phyloP scores from a whole-genome alignment of 2,888 invertebrate species.

The Mythimna vitellina region DNA sequence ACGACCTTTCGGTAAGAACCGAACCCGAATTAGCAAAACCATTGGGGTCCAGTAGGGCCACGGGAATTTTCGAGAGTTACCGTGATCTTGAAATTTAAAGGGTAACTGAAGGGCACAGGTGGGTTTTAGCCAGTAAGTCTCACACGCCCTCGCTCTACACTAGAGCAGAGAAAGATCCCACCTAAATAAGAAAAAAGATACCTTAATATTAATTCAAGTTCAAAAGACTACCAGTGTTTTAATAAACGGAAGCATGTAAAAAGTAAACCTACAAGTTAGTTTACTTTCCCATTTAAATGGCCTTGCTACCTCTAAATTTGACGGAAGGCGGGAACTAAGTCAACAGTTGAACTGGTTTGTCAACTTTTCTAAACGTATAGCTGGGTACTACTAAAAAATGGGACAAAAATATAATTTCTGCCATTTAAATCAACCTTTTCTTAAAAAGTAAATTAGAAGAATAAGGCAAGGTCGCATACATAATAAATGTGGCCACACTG shows the following conservation, averaged over 20 bases:
- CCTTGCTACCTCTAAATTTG: slow-evolving; percentile 42
- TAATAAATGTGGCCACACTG: slow-evolving; percentile 3
- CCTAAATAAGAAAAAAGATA: not conserved
- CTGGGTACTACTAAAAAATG: not conserved
- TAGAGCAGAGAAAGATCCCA: not conserved
- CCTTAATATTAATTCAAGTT: not conserved
- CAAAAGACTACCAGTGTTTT: not conserved
- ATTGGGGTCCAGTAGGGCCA: no score
- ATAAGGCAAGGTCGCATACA: slow-evolving; percentile 3
- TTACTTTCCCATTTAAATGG: slow-evolving; percentile 37
- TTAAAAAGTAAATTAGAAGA: not conserved
- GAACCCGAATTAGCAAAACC: no score
- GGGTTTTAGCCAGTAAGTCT: not conserved
- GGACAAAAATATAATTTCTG: not conserved
- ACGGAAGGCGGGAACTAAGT: slow-evolving; percentile 36
- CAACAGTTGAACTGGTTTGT: slow-evolving; percentile 38
- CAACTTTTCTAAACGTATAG: not conserved
- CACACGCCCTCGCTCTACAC: not conserved
- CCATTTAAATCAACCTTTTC: not conserved
- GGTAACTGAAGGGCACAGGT: not conserved
- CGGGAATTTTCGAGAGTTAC: no score
- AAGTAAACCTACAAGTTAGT: slow-evolving; percentile 25
- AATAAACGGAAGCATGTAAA: not conserved
- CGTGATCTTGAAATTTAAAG: not conserved
- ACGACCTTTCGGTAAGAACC: no score